A percentile compares a stretch with the other conserved stretches of the same genome.
Conservation (phyloP, 2,888 invertebrate species). For the Conus canariensis region DNA sequence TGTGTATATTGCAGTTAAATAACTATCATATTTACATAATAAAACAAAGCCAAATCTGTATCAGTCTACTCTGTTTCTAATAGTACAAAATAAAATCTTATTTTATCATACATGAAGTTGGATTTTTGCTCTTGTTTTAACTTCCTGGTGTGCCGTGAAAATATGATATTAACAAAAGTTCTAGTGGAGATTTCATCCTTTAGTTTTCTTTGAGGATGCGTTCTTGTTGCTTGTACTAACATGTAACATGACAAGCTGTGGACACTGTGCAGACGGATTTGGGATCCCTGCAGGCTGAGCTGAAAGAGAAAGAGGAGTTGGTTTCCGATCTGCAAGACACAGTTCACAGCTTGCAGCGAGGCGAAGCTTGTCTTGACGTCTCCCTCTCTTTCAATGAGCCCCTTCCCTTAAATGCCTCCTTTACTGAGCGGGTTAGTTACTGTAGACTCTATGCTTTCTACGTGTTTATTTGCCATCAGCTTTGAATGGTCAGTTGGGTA, state of each 20-base stretch:
- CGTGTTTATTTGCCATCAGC: background rate
- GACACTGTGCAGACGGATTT: slow-evolving; percentile 23
- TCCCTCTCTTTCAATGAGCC: slow-evolving; percentile 54
- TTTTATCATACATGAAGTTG: no score
- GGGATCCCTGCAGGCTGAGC: slow-evolving; percentile 43
- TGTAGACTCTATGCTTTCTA: background rate
- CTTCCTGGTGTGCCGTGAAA: background rate
- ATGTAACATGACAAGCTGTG: background rate
- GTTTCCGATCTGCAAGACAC: slow-evolving; percentile 73
- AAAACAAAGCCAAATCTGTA: no score
- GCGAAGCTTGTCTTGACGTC: slow-evolving; percentile 54
- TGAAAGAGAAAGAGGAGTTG: slow-evolving; percentile 57
- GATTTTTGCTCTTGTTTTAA: background rate
- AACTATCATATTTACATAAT: background rate
- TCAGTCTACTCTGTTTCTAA: no score
- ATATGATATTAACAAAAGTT: background rate
- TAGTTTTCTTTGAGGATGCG: background rate
- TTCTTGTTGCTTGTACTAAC: no score
- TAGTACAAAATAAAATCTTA: background rate
- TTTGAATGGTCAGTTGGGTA: background rate
- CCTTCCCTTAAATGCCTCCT: slow-evolving; percentile 58
- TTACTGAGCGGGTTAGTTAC: slow-evolving; percentile 61
- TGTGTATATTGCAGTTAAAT: no score
- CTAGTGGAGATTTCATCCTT: background rate
- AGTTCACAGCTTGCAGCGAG: slow-evolving; percentile 54